Evolutionary conservation across 2,113 vertebrate species (phyloP).

Genomic region (Lates calcarifer): DNA sequence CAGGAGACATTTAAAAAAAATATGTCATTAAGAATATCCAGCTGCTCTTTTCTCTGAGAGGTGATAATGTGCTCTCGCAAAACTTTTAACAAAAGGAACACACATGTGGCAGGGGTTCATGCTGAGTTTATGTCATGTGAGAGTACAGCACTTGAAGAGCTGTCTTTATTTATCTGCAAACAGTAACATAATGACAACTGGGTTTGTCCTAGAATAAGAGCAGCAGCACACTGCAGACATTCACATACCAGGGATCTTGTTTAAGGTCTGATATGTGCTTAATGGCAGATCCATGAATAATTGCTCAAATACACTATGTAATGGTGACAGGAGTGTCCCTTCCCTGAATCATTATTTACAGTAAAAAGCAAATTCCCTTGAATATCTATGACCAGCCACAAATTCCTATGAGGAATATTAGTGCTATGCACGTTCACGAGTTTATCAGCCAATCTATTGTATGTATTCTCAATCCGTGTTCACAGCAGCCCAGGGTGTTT

Average conservation of each 20-base stretch:
- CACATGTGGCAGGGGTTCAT: constrained; percentile 38
- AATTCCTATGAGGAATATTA: constrained; percentile 54
- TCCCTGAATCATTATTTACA: constrained; percentile 62
- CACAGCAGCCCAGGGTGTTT: constrained; percentile 66
- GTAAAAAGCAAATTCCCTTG: constrained; percentile 46
- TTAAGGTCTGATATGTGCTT: constrained; percentile 54
- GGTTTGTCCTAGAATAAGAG: constrained; percentile 37
- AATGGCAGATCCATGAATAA: constrained; percentile 59
- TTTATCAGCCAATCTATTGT: constrained; percentile 71
- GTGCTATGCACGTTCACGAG: constrained; percentile 26
- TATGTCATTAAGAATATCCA: constrained; percentile 40
- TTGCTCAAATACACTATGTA: constrained; percentile 43
- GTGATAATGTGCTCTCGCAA: constrained; percentile 34
- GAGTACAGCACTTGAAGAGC: constrained; percentile 35
- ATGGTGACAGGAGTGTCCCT: constrained; percentile 17
- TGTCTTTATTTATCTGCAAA: constrained; percentile 51
- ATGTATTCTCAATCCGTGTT: constrained; percentile 65
- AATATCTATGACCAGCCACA: constrained; percentile 42
- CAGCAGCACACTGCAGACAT: constrained; percentile 45
- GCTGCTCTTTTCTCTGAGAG: constrained; percentile 40
- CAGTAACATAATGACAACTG: constrained; percentile 44
- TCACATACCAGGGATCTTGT: constrained; percentile 42
- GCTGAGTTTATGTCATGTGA: constrained; percentile 49
- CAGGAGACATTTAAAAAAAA: constrained; percentile 44
- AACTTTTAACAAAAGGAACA: constrained; percentile 37